Percentiles rank a stretch among this genome's conserved stretches.
Evolutionary conservation across 1,140 invertebrate species (phyloP).

Genomic region (Acromyrmex echinatior): DNA sequence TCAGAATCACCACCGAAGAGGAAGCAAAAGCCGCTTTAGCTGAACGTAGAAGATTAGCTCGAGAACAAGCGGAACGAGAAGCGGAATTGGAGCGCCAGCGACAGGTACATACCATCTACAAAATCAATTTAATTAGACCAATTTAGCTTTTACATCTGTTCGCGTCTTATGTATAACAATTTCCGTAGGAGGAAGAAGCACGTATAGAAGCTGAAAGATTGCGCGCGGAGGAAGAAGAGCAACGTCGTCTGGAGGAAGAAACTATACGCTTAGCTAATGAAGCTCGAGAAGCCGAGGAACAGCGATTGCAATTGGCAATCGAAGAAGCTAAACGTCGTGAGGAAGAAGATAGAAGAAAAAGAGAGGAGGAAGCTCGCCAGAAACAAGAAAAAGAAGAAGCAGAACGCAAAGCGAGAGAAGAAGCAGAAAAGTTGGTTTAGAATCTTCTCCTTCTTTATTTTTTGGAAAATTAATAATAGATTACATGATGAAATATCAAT

Average conservation of each 20-base stretch:
- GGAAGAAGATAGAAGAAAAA: conserved; percentile 89
- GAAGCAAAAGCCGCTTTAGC: conserved; percentile 96
- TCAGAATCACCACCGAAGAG: conserved; percentile 94
- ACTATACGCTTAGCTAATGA: conserved; percentile 90
- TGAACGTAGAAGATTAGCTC: conserved; percentile 92
- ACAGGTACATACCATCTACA: conserved; percentile 83
- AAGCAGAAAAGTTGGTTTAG: conserved; percentile 89
- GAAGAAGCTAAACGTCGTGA: conserved; percentile 89
- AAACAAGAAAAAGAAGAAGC: conserved; percentile 92
- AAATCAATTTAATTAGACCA: conserved; percentile 34
- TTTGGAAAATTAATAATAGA: not conserved
- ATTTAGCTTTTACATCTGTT: not conserved
- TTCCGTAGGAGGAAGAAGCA: conserved; percentile 89
- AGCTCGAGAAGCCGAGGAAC: conserved; percentile 91
- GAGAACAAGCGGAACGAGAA: conserved; percentile 95
- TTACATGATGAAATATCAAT: conserved; percentile 5
- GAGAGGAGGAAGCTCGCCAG: conserved; percentile 90
- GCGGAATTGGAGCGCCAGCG: conserved; percentile 93
- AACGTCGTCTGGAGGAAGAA: conserved; percentile 92
- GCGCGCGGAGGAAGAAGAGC: conserved; percentile 93
- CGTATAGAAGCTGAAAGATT: conserved; percentile 92
- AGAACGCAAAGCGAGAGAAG: conserved; percentile 91
- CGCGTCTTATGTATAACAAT: conserved; percentile 32
- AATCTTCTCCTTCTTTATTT: not conserved
- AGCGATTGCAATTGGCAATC: conserved; percentile 91